Percentiles rank a stretch among this genome's conserved stretches.
These are phyloP conservation scores for Avahi laniger DNA, from an alignment of 2,797 vertebrate genomes.

Conservation along the genomic window DNA sequence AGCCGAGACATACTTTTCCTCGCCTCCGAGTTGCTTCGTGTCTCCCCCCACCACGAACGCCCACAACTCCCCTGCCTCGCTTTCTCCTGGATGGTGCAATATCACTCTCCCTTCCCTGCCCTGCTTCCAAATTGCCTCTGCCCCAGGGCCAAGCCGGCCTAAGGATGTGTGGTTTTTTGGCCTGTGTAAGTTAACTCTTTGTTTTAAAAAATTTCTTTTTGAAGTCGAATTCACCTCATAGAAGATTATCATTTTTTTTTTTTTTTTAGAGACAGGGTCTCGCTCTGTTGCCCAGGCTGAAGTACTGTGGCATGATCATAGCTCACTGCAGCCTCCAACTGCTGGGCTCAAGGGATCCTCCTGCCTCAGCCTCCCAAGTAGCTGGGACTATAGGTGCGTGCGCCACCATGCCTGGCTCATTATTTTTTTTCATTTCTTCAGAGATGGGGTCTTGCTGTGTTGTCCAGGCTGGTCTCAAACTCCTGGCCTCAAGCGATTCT, in stretches of 20 bases:
- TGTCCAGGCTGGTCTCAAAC: no score
- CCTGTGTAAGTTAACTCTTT: not conserved
- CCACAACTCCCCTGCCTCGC: not conserved
- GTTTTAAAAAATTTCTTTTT: not conserved
- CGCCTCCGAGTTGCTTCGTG: not conserved
- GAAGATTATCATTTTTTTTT: not conserved
- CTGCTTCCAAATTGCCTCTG: not conserved
- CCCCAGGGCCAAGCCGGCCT: not conserved
- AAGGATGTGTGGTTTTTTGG: not conserved
- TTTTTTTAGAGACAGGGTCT: not conserved
- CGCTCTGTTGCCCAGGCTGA: not conserved
- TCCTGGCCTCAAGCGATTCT: no score
- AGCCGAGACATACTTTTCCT: slow-evolving; percentile 30
- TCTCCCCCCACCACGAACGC: not conserved
- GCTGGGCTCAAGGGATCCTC: no score
- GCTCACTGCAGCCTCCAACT: no score
- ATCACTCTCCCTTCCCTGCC: not conserved
- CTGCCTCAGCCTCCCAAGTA: no score
- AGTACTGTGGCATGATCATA: not conserved
- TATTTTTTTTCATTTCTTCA: no score
- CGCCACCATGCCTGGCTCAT: no score
- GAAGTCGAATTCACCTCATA: not conserved
- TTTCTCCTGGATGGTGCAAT: not conserved
- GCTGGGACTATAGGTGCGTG: no score
- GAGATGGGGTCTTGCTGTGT: no score